These are phyloP conservation scores for Smutsia gigantea DNA, from an alignment of 2,797 vertebrate species.

Conservation along the genomic window DNA sequence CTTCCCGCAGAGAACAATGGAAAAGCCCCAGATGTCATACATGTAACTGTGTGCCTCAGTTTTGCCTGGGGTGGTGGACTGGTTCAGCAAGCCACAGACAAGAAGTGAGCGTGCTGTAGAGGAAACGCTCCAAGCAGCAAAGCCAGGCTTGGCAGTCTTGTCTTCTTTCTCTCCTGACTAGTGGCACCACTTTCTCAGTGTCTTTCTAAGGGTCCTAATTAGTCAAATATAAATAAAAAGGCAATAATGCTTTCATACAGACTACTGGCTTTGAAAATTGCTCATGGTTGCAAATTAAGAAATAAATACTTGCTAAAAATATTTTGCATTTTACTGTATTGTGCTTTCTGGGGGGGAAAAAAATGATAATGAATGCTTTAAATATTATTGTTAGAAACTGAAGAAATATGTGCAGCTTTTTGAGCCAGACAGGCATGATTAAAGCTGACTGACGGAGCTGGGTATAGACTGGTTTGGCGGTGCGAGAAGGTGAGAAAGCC, in stretches of 20 bases:
- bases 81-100: background rate
- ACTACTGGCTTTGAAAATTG: background rate
- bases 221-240: background rate
- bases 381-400: background rate
- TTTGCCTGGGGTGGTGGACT: background rate
- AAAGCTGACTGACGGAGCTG: background rate
- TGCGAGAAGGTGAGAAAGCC: too few relatives aligned
- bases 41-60: background rate
- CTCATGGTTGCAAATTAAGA: background rate
- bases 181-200: background rate
- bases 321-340: background rate
- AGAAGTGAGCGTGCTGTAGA: background rate
- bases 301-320: background rate
- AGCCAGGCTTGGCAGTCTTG: background rate
- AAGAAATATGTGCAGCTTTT: background rate
- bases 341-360: background rate
- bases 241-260: background rate
- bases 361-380: background rate
- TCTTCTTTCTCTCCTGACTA: background rate
- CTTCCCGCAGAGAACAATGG: background rate
- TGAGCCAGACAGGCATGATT: background rate
- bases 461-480: background rate
- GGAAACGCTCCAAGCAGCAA: background rate
- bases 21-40: background rate
- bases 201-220: background rate